phyloP scores from a whole-genome alignment of 2,797 vertebrate genomes.

The Gallinago stenura region DNA sequence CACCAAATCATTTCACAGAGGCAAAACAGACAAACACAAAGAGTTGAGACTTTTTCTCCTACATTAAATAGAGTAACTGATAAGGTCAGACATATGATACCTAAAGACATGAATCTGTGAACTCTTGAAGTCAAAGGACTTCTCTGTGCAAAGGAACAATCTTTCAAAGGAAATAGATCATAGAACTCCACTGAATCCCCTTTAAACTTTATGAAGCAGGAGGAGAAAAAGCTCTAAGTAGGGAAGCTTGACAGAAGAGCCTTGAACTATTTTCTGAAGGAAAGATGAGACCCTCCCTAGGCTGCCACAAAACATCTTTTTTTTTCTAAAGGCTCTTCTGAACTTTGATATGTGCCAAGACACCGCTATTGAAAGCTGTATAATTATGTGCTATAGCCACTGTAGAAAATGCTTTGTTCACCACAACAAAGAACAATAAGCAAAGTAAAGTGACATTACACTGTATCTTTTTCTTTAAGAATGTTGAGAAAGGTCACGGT shows the following conservation, averaged over 20 bases:
- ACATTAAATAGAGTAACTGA: constrained; percentile 93
- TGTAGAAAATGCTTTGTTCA: constrained; percentile 87
- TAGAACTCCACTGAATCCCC: constrained; percentile 88
- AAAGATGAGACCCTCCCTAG: constrained; percentile 96
- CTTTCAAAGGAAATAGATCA: constrained; percentile 91
- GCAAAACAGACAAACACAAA: constrained; percentile 92
- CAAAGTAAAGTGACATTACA: constrained; percentile 86
- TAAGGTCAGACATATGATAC: constrained; percentile 95
- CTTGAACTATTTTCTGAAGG: constrained; percentile 93
- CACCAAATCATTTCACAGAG: constrained; percentile 89
- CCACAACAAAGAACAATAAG: constrained; percentile 88
- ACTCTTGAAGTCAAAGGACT: constrained; percentile 92
- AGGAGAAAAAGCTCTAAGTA: constrained; percentile 90
- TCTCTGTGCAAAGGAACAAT: constrained; percentile 87
- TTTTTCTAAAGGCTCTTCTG: constrained; percentile 88
- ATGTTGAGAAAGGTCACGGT: constrained; percentile 84
- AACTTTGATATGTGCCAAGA: constrained; percentile 90
- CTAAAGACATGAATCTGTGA: constrained; percentile 95
- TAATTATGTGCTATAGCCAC: constrained; percentile 88
- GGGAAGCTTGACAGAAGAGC: constrained; percentile 92
- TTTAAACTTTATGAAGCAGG: constrained; percentile 91
- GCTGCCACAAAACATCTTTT: constrained; percentile 95
- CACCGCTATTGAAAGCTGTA: constrained; percentile 88
- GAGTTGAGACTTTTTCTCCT: constrained; percentile 90
- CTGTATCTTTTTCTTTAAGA: constrained; percentile 88